phyloP scores from a whole-genome alignment of 2,888 invertebrate species.

The Campoletis raptor region DNA sequence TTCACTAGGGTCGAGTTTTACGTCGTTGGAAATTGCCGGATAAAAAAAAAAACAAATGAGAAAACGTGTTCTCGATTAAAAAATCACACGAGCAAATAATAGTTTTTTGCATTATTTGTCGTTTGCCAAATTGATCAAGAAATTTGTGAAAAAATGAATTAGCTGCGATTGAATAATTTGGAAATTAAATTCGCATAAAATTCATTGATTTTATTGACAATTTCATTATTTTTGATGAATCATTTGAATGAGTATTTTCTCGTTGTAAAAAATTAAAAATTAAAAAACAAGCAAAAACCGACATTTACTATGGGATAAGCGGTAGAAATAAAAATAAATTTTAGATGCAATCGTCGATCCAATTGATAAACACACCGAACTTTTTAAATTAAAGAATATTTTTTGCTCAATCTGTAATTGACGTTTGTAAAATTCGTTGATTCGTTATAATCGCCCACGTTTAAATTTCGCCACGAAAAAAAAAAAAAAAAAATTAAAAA shows the following conservation, averaged over 20 bases:
- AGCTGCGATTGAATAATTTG: not conserved
- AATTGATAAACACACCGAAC: not conserved
- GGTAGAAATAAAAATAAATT: not conserved
- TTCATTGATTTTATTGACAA: not conserved
- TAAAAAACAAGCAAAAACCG: not conserved
- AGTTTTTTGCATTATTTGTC: not conserved
- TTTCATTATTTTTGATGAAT: not conserved
- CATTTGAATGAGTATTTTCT: not conserved
- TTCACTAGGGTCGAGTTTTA: not conserved
- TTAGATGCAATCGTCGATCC: slow-evolving; percentile 5
- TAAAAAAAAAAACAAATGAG: slow-evolving; percentile 2
- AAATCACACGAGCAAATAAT: not conserved
- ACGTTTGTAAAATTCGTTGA: slow-evolving; percentile 14
- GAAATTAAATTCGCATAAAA: not conserved
- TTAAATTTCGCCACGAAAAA: slow-evolving; percentile 10
- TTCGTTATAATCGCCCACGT: slow-evolving; percentile 16
- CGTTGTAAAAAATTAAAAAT: not conserved
- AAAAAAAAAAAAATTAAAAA: not conserved
- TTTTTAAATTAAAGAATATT: slow-evolving; percentile 10
- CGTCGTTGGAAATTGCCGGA: not conserved
- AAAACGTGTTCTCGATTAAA: slow-evolving; percentile 1
- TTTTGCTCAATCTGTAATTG: slow-evolving; percentile 18
- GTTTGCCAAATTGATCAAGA: not conserved
- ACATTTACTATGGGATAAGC: not conserved
- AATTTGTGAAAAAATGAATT: not conserved